Evolutionary conservation across 2,888 invertebrate species (phyloP), one percentile per base, ranked within the genome.

Genomic region (Odontothrips loti): DNA sequence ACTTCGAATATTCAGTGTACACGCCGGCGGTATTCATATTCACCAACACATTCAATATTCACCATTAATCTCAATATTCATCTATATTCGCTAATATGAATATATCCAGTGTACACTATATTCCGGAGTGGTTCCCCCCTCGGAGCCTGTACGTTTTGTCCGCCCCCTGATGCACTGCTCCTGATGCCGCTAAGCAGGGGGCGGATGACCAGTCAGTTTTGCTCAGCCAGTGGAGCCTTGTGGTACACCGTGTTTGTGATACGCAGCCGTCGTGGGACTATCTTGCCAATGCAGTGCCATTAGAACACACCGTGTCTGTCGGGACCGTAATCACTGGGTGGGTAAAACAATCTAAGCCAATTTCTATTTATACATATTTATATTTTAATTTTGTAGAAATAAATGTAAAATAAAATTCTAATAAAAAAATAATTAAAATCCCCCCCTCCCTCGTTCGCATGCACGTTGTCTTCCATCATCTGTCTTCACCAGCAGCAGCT

Each of bases 351-450:
- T 23, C 27, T 75, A 75, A 75, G 23, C 68, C 68, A 75, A 75
- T 75, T 75, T 20, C 27, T 27, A 75, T 75, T 75, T 27, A 75
- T 75, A 75, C 27, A 75, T 75, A 75, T 75, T 75, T 75, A 75
- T 75, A 27, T 27, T 75, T 75, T 23, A 75, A 27, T 75, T 75
- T 75, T 75, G 68, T 75, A 75, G 81, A 48, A 81, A 79, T 79
- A 75, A 68, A 81, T 80, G 68, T 47, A 79, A 47, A 80, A 80
- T 48, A 81, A 75, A 27, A 75, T 27, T 75, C 27, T 75, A 27
- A 11, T 23, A 75, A 75, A 23, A 23, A 27, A 12, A 10, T 12
- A 27, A 27, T 11, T 17, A 58, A 20, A n/a, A 20, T 11, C 17
- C n/a, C 58, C 68, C 68, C n/a, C 23, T 11, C 27, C 27, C 68